Percentiles rank a stretch among this genome's conserved stretches.
phyloP scores from a whole-genome alignment of 2,888 invertebrate genomes.

The Aquatica leii region DNA sequence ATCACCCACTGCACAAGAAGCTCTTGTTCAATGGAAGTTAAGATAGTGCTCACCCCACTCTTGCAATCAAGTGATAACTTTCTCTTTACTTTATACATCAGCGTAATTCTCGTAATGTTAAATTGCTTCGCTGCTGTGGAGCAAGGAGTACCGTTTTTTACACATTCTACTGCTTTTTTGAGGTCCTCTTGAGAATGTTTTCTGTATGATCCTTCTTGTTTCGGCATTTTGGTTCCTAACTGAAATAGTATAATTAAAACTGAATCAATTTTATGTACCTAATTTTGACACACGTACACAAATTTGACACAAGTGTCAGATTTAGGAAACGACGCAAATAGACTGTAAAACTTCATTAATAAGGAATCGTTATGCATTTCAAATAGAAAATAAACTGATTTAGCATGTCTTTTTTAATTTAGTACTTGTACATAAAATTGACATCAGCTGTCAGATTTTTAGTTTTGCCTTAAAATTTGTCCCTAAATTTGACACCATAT shows the following conservation, averaged over 20 bases:
- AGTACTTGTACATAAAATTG: neutral
- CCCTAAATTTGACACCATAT: neutral
- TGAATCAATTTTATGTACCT: neutral
- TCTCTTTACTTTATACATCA: neutral
- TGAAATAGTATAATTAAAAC: neutral
- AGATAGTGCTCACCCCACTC: neutral
- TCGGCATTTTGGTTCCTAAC: neutral
- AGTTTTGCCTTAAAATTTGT: neutral
- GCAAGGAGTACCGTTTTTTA: conserved; percentile 1
- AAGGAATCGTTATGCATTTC: neutral
- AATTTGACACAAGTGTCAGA: neutral
- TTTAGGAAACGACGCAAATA: neutral
- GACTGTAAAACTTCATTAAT: neutral
- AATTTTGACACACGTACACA: neutral
- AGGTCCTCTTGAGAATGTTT: neutral
- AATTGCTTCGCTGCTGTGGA: neutral
- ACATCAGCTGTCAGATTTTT: neutral
- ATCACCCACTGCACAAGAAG: neutral
- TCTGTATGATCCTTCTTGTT: neutral
- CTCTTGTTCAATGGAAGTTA: neutral
- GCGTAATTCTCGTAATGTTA: neutral
- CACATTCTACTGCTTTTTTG: neutral
- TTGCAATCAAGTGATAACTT: neutral
- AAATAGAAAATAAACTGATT: neutral
- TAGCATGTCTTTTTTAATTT: neutral